Conservation (phyloP, 2,113 vertebrate genomes). For the Salvelinus sp. region DNA sequence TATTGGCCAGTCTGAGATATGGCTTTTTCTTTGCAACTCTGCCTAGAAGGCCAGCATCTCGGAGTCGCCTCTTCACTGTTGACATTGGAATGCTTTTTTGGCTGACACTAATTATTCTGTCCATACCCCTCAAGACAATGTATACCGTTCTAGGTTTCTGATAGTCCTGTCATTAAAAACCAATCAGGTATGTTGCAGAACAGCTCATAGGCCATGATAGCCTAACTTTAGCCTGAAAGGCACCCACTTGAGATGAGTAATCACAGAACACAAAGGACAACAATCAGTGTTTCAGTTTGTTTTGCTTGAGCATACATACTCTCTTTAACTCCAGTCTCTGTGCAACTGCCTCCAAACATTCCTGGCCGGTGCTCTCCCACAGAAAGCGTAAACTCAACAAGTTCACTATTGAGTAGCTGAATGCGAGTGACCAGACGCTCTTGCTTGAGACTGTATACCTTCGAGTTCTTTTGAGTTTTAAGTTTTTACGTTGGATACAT, state of each 20-base stretch:
- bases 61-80: too few species aligned
- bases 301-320: constrained; percentile 72
- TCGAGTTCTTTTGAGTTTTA: constrained; percentile 97
- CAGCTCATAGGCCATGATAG: not conserved
- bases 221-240: not conserved
- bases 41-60: too few species aligned
- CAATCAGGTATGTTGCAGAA: not conserved
- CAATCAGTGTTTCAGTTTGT: constrained; percentile 41
- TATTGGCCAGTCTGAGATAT: too few species aligned
- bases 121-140: not conserved
- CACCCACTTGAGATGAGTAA: constrained; percentile 12
- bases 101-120: not conserved
- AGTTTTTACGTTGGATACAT: constrained; percentile 30
- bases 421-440: constrained; percentile 96
- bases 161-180: not conserved
- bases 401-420: constrained; percentile 94
- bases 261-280: constrained; percentile 22
- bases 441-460: constrained; percentile 98
- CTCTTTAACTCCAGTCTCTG: constrained; percentile 95
- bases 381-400: constrained; percentile 95
- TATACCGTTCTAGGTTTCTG: not conserved
- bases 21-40: too few species aligned
- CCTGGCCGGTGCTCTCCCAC: constrained; percentile 98
- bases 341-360: constrained; percentile 96
- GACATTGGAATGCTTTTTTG: not conserved